Evolutionary conservation across 2,113 vertebrate species (phyloP).

Genomic region (Salvelinus fontinalis): DNA sequence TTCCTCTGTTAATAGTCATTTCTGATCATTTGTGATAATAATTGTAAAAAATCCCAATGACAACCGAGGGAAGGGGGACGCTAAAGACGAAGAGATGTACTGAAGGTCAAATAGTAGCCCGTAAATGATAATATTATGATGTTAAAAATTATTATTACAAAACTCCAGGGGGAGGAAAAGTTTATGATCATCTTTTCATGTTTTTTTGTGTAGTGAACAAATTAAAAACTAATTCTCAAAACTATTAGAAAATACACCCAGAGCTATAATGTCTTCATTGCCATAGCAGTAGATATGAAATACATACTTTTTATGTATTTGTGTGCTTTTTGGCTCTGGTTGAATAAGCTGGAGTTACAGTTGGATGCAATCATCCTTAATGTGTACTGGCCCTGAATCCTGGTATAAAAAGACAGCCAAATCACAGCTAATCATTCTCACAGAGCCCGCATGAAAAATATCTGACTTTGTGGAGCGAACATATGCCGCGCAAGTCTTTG

Average conservation of each 20-base stretch:
- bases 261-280: conserved; percentile 1
- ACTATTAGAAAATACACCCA: no score
- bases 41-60: conserved; percentile 23
- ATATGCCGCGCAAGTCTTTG: conserved; percentile 52
- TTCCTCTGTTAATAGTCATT: conserved; percentile 19
- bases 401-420: conserved; percentile 54
- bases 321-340: conserved; percentile 18
- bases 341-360: conserved; percentile 41
- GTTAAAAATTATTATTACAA: not conserved
- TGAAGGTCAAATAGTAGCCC: not conserved
- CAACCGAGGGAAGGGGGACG: conserved; percentile 11
- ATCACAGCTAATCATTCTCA: conserved; percentile 64
- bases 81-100: conserved; percentile 31
- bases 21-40: conserved; percentile 37
- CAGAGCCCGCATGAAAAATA: conserved; percentile 59
- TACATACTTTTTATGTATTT: conserved; percentile 30
- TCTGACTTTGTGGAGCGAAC: conserved; percentile 49
- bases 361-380: conserved; percentile 55
- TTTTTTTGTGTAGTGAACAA: conserved; percentile 1
- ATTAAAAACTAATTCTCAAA: not conserved
- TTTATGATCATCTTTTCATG: not conserved
- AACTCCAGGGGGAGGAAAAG: not conserved
- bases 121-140: not conserved
- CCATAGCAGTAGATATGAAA: not conserved
- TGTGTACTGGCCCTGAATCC: conserved; percentile 58